Evolutionary conservation across 2,888 invertebrate genomes (phyloP).

Genomic region (Galeopsomyia nigrocyanea): DNA sequence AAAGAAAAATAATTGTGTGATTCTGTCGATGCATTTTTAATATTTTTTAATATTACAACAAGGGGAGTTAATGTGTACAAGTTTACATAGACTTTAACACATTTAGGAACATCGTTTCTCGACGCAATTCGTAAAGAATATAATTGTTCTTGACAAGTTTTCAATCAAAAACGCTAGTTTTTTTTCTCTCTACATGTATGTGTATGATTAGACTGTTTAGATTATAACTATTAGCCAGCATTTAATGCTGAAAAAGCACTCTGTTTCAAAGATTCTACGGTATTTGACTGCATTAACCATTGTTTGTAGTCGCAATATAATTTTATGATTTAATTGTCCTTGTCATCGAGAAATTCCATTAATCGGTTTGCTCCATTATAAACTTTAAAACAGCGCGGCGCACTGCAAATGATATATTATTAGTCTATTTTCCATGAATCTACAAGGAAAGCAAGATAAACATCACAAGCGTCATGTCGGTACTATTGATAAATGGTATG

Average conservation of each 20-base stretch:
- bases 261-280: slow-evolving; percentile 18
- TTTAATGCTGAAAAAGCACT: slow-evolving; percentile 8
- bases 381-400: slow-evolving; percentile 19
- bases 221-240: slow-evolving; percentile 1
- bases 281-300: slow-evolving; percentile 18
- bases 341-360: slow-evolving; percentile 23
- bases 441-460: slow-evolving; percentile 23
- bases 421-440: slow-evolving; percentile 9
- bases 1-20: too few species aligned
- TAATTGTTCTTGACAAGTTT: slow-evolving; percentile 8
- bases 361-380: slow-evolving; percentile 30
- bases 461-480: slow-evolving; percentile 16
- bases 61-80: slow-evolving; percentile 36
- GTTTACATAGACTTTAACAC: slow-evolving; percentile 44
- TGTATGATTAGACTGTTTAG: slow-evolving; percentile 17
- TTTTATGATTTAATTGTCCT: background rate
- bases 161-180: slow-evolving; percentile 1
- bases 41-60: slow-evolving; percentile 41
- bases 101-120: slow-evolving; percentile 40
- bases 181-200: background rate
- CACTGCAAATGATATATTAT: slow-evolving; percentile 20
- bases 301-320: slow-evolving; percentile 1
- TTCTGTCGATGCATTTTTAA: slow-evolving; percentile 38
- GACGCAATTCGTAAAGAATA: slow-evolving; percentile 20
- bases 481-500: slow-evolving; percentile 15